These are phyloP conservation scores for Drosophila novamexicana DNA, from an alignment of 1,140 invertebrate species.

Conservation along the genomic window DNA sequence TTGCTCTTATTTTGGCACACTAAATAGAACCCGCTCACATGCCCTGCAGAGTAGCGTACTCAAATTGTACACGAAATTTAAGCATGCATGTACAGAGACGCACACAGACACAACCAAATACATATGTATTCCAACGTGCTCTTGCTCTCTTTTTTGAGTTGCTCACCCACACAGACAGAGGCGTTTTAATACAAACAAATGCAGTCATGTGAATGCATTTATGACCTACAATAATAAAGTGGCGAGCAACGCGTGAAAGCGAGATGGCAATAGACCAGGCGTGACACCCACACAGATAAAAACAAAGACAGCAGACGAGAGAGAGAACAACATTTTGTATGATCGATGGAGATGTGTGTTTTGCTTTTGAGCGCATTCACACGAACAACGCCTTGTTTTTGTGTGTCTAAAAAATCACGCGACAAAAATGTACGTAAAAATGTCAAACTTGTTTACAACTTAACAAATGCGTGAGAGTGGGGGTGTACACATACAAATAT, in stretches of 20 bases:
- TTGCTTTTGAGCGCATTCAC: background rate
- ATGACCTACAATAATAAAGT: constrained; percentile 73
- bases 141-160: background rate
- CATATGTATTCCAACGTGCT: constrained; percentile 13
- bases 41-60: constrained; percentile 6
- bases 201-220: constrained; percentile 74
- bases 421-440: constrained; percentile 28
- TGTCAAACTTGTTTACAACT: constrained; percentile 37
- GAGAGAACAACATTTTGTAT: constrained; percentile 23
- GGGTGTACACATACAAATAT: constrained; percentile 12
- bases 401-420: constrained; percentile 29
- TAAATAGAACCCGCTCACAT: background rate
- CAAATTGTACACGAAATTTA: constrained; percentile 33
- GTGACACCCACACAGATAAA: constrained; percentile 20
- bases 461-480: constrained; percentile 9
- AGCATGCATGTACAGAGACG: background rate
- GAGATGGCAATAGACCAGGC: constrained; percentile 34
- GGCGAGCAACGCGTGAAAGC: constrained; percentile 34
- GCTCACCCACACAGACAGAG: constrained; percentile 11
- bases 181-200: constrained; percentile 37
- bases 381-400: constrained; percentile 29
- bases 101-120: background rate
- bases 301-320: constrained; percentile 16
- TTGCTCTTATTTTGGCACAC: background rate
- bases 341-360: constrained; percentile 13